Conservation (phyloP, 2,888 invertebrate species). For the Ophonus ardosiacus region DNA sequence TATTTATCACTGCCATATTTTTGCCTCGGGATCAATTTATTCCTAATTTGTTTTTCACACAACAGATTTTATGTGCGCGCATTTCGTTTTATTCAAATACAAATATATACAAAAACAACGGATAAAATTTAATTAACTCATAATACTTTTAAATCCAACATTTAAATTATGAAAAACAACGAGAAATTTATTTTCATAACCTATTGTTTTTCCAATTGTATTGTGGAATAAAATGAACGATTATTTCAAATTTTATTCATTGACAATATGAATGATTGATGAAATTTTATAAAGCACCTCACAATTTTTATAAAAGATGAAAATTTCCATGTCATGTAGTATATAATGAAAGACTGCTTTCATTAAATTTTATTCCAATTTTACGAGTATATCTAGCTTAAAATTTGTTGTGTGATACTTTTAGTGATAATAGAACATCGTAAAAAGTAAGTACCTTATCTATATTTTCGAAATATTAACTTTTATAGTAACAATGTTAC, state of each 20-base stretch:
- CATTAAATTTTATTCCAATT: no score
- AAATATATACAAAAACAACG: background rate
- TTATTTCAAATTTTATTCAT: background rate
- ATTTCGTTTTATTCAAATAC: background rate
- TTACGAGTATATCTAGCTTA: no score
- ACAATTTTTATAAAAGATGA: background rate
- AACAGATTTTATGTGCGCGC: background rate
- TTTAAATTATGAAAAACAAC: background rate
- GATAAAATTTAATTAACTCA: background rate
- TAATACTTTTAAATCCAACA: background rate
- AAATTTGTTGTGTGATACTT: no score
- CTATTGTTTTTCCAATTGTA: background rate
- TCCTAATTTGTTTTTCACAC: background rate
- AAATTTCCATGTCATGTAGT: background rate
- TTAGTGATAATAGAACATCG: no score
- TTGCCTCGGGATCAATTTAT: background rate
- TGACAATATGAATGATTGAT: background rate
- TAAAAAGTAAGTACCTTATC: no score
- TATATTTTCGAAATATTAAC: no score
- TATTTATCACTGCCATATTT: conserved; percentile 20
- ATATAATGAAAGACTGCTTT: no score
- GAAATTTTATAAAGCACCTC: background rate
- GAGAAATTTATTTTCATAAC: background rate
- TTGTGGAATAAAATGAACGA: background rate
- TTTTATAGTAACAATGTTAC: no score